Evolutionary conservation across 2,888 invertebrate species (phyloP), one percentile per base, ranked within the genome.

Genomic region (Prosapia bicincta): DNA sequence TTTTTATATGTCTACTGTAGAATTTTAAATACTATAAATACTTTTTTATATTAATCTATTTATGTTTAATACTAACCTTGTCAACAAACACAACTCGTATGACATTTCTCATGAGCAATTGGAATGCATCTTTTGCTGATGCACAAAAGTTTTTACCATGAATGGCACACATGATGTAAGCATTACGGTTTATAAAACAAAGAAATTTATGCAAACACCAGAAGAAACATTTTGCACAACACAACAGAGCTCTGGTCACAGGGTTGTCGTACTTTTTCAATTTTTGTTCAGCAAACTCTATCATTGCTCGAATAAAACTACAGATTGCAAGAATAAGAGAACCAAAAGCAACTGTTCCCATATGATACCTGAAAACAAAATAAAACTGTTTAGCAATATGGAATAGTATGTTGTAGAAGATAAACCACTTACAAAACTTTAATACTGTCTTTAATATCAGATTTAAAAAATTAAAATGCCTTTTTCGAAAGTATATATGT

Each of bases 81-180:
- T 94, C 94, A 71, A 95, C 85, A 0, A 95, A 92, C 71, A 92
- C 88, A 9, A 93, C 93, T 79, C 94, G 86, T 15, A 94, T 80
- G 77, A 94, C 88, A 85, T 97, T 97, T 78, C 96, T 89, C 90
- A 96, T 91, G 10, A 99, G 88, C 78, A 99, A 87, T 82, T 91
- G 91, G 83, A 98, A 97, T 0, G 98, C 95, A 83, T 96, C 93
- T 83, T 91, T 91, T 2, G 98, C 98, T 80, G 98, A 96, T 7
- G 87, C 84, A 84, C 96, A 97, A 86, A 99, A 98, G 83, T 92
- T 93, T 83, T 92, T 93, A 1, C 98, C 98, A 84, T 97, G 95
- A 66, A 98, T 92, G 0, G 98, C 97, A 83, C 96, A 95, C 94
- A 97, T 96, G 26, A 97, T 96, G 84, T 96, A 97, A 0, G 97